A percentile compares a stretch with the other conserved stretches of the same genome.
These are phyloP conservation scores for Scrobipalpa costella DNA, from an alignment of 2,888 invertebrate genomes.

Conservation along the genomic window DNA sequence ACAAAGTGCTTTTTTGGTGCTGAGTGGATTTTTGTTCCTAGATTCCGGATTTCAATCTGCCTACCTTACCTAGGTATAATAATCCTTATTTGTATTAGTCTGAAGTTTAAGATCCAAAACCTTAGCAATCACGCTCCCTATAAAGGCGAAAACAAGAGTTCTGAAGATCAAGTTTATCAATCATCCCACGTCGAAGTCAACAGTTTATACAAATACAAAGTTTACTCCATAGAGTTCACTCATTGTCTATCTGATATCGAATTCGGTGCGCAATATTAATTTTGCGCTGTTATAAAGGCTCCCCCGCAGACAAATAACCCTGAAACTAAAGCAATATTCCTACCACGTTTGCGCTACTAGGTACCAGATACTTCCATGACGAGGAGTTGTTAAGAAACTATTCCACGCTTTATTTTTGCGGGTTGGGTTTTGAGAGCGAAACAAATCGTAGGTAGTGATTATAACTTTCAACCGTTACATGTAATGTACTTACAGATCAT, in stretches of 20 bases:
- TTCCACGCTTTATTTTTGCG: not conserved
- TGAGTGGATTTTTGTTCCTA: no score
- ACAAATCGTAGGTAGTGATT: no score
- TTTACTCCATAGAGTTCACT: not conserved
- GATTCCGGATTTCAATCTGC: no score
- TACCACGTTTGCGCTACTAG: slow-evolving; percentile 41
- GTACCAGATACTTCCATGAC: slow-evolving; percentile 40
- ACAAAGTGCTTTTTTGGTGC: no score
- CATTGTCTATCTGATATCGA: slow-evolving; percentile 28
- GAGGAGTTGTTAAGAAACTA: slow-evolving; percentile 38
- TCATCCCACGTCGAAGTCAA: not conserved
- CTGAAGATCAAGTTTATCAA: not conserved
- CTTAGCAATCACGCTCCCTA: no score
- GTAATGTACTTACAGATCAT: no score
- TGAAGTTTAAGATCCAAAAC: no score
- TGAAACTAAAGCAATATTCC: slow-evolving; percentile 49
- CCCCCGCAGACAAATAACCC: slow-evolving; percentile 44
- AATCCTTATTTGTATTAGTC: no score
- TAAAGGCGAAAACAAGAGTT: not conserved
- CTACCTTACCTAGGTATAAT: no score
- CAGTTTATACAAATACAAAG: not conserved
- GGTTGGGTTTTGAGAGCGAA: no score
- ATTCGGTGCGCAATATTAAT: slow-evolving; percentile 47
- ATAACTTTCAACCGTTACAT: no score
- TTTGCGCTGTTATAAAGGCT: slow-evolving; percentile 45